A percentile compares a stretch with the other conserved stretches of the same genome.
Evolutionary conservation across 2,888 invertebrate genomes (phyloP).

Genomic region (Cosmopolites sordidus): DNA sequence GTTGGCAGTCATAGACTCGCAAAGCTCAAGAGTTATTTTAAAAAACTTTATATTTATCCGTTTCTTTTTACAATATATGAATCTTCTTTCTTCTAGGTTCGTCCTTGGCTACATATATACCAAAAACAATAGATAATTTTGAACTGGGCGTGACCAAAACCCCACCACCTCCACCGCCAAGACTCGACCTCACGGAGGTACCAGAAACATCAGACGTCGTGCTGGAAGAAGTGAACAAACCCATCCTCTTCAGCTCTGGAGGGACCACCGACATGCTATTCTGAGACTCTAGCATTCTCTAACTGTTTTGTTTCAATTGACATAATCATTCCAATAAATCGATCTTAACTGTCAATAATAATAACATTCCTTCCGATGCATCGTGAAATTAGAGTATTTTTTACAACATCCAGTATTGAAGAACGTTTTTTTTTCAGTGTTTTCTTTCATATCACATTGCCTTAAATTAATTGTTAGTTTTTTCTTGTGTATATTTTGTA

Average conservation of each 20-base stretch:
- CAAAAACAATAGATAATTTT: slow-evolving; percentile 70
- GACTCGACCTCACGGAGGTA: slow-evolving; percentile 70
- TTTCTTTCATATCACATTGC: no score
- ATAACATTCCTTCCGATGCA: no score
- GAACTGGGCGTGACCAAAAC: slow-evolving; percentile 74
- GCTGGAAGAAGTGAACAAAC: slow-evolving; percentile 38
- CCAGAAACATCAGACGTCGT: slow-evolving; percentile 31
- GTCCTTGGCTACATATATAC: slow-evolving; percentile 75
- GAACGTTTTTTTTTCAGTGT: no score
- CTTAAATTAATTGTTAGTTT: no score
- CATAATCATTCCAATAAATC: no score
- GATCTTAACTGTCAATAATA: no score
- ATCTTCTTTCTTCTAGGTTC: slow-evolving; percentile 40
- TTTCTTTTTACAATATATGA: not conserved
- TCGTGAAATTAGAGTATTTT: no score
- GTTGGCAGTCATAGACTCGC: not conserved
- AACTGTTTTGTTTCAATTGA: no score
- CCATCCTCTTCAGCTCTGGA: slow-evolving; percentile 44
- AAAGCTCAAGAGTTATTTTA: no score
- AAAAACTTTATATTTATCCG: no score
- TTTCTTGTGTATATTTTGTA: not conserved
- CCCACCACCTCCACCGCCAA: slow-evolving; percentile 31
- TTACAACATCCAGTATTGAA: no score
- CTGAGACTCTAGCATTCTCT: slow-evolving; percentile 23
- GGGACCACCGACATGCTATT: slow-evolving; percentile 47